Evolutionary conservation across 2,888 invertebrate genomes (phyloP), one percentile per base, ranked within the genome.

Genomic region (Plagodis pulveraria): DNA sequence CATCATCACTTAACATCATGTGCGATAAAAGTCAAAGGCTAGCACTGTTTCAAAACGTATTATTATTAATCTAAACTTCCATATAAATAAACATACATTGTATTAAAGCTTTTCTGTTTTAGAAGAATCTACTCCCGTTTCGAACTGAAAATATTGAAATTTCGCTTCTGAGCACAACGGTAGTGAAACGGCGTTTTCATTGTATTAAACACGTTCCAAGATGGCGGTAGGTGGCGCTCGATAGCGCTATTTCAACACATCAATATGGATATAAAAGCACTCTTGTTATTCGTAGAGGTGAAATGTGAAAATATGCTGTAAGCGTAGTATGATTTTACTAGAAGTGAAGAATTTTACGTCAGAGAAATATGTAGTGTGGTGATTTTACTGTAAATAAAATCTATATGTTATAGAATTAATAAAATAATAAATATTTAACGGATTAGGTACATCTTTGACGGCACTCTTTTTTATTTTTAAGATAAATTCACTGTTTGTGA

Each of bases 121-220:
- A 44, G 7, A n/a, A 44, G 22, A 43, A 8, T 10, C 12, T 6
- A 36, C 2, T 36, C 9, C 9, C 22, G 22, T 22, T 22, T 22
- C 22, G 22, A 22, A 22, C 22, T 22, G 22, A 22, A 34, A 42
- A 47, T 48, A 46, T 42, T 43, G 46, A 50, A 54, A 46, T 50
- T 52, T 46, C 42, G 32, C 33, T n/a, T 41, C 12, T 40, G 32
- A 46, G 41, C 49, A 43, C 36, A n/a, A 36, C 22, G 43, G 38
- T 35, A 35, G 35, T 9, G 41, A 12, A 54, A 42, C 34, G 34
- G 43, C 44, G 32, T n/a, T 52, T 58, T 50, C 46, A 54, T 58
- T 54, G 50, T 42, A 50, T 58, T 54, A 54, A 47, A 50, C 54
- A 47, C 58, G 50, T 49, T 46, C 12, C 53, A 45, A 58, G 53